Percentiles rank a stretch among this genome's conserved stretches.
Conservation (phyloP, 2,888 invertebrate species). For the Tenthredo livida region DNA sequence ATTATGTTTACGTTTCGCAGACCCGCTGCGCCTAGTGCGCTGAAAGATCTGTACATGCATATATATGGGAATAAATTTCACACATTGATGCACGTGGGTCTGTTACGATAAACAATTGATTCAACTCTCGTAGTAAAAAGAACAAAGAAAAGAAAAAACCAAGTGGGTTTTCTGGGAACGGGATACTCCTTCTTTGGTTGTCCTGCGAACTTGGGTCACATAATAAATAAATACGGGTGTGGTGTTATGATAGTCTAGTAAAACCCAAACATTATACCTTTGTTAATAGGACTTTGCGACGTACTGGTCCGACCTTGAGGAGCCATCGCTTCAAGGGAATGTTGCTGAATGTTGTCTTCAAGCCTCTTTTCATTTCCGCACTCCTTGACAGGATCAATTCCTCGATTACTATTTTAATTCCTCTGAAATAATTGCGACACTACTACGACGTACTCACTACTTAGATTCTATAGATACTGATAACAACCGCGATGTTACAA, state of each 20-base stretch:
- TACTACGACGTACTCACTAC: neutral
- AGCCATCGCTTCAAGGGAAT: constrained; percentile 60
- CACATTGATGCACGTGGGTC: neutral
- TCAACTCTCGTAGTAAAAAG: too few species aligned
- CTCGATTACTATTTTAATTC: neutral
- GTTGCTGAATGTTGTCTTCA: constrained; percentile 54
- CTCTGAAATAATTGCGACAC: neutral
- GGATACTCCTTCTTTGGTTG: too few species aligned
- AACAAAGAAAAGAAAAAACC: too few species aligned
- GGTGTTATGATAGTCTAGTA: neutral
- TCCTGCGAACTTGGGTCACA: too few species aligned
- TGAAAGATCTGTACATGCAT: neutral
- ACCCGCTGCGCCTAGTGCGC: neutral
- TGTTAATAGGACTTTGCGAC: constrained; percentile 56
- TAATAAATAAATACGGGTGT: neutral
- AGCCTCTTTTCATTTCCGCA: constrained; percentile 4
- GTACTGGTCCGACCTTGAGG: constrained; percentile 54
- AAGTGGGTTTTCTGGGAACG: too few species aligned
- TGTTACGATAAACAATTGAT: too few species aligned
- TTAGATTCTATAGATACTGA: neutral
- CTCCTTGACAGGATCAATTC: neutral
- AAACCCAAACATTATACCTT: constrained; percentile 43
- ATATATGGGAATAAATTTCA: neutral
- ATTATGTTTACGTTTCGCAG: neutral
- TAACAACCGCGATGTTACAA: neutral